phyloP scores from a whole-genome alignment of 2,888 invertebrate genomes.

The Stictocephala bisonia region DNA sequence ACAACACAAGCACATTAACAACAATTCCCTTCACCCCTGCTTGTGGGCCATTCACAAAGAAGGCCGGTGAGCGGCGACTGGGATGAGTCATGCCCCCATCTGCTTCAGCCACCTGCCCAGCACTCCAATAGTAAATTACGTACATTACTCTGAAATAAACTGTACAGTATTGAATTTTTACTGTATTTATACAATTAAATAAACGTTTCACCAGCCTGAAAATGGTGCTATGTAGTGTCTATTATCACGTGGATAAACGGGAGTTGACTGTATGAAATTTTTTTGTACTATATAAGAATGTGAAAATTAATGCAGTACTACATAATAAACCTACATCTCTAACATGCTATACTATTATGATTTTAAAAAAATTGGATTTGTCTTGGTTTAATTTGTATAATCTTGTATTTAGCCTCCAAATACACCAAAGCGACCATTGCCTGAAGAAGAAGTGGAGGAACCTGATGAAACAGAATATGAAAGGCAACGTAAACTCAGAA shows the following conservation, averaged over 20 bases:
- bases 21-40: no score
- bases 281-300: neutral
- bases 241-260: no score
- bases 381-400: conserved; percentile 23
- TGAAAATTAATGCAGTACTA: neutral
- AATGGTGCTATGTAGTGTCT: neutral
- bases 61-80: no score
- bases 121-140: no score
- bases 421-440: conserved; percentile 78
- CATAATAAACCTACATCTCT: neutral
- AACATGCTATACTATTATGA: neutral
- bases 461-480: conserved; percentile 71
- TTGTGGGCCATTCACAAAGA: no score
- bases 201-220: no score
- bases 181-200: no score
- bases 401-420: conserved; percentile 76
- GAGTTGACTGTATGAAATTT: no score
- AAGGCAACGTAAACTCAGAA: conserved; percentile 63
- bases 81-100: no score
- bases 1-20: no score
- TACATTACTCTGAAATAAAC: no score
- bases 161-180: neutral
- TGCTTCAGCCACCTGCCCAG: no score
- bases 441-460: conserved; percentile 74
- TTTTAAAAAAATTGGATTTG: neutral